Percentiles rank a stretch among this genome's conserved stretches.
phyloP scores from a whole-genome alignment of 2,888 invertebrate genomes.

The Nomada fabriciana region DNA sequence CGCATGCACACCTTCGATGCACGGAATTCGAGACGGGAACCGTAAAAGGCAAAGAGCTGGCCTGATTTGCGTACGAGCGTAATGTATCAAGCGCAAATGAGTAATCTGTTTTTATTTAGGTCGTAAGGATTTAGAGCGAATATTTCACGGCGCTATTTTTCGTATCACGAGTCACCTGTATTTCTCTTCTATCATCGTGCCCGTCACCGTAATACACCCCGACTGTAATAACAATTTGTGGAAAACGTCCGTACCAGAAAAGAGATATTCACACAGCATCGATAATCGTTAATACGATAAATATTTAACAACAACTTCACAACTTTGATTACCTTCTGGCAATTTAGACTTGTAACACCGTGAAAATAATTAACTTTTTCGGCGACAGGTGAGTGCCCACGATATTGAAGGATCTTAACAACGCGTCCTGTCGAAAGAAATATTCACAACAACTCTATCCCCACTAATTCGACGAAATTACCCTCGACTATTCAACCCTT shows the following conservation, averaged over 20 bases:
- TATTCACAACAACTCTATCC: neutral
- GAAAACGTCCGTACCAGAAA: neutral
- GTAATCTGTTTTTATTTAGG: conserved; percentile 4
- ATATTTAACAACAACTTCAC: too few species aligned
- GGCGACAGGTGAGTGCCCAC: too few species aligned
- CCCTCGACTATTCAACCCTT: neutral
- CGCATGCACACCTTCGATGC: too few species aligned
- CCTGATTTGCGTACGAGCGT: neutral
- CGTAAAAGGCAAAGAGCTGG: neutral
- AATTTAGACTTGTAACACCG: too few species aligned
- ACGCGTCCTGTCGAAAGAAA: neutral
- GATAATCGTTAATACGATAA: too few species aligned
- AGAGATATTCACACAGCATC: neutral
- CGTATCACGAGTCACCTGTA: neutral
- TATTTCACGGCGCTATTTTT: neutral
- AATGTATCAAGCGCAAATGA: neutral
- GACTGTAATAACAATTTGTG: too few species aligned
- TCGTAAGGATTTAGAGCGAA: neutral
- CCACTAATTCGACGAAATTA: neutral
- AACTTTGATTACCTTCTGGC: too few species aligned
- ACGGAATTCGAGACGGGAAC: too few species aligned
- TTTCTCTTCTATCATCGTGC: neutral
- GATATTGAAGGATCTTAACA: neutral
- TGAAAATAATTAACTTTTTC: too few species aligned
- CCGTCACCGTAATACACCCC: too few species aligned